Percentiles rank a stretch among this genome's conserved stretches.
These are phyloP conservation scores for Hyperoodon ampullatus DNA, from an alignment of 2,113 vertebrate species.

Conservation along the genomic window DNA sequence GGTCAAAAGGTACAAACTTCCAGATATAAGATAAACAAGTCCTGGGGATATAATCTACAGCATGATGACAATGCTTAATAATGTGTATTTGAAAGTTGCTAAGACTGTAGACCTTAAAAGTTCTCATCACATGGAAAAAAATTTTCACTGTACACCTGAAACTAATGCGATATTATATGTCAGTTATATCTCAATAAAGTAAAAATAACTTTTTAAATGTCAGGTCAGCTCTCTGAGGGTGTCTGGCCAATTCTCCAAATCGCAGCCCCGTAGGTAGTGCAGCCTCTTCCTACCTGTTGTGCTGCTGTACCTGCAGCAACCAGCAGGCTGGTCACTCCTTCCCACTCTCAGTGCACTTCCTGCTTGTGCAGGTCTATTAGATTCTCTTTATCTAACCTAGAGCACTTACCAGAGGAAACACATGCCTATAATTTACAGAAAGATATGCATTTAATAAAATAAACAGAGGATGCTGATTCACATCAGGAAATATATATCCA, in stretches of 20 bases:
- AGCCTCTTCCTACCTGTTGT: not conserved
- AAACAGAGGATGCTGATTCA: not conserved
- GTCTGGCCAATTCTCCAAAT: not conserved
- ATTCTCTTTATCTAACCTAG: not conserved
- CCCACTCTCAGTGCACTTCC: not conserved
- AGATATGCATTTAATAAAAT: not conserved
- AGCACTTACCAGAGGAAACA: not conserved
- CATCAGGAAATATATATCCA: not conserved
- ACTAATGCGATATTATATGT: not conserved
- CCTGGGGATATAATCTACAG: not conserved
- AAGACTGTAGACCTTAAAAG: not conserved
- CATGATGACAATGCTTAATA: no score
- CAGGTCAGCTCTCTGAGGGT: not conserved
- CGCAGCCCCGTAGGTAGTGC: rapidly evolving
- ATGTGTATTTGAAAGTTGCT: not conserved
- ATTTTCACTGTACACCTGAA: not conserved
- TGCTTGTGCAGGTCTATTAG: not conserved
- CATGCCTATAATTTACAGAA: not conserved
- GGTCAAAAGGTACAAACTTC: not conserved
- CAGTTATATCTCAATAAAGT: not conserved
- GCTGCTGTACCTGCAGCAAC: rapidly evolving
- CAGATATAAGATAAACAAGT: not conserved
- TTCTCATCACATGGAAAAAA: not conserved
- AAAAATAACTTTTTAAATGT: not conserved
- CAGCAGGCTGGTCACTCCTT: rapidly evolving